These are phyloP conservation scores for Macrobrachium nipponense DNA, from an alignment of 1,140 invertebrate species.

Conservation along the genomic window DNA sequence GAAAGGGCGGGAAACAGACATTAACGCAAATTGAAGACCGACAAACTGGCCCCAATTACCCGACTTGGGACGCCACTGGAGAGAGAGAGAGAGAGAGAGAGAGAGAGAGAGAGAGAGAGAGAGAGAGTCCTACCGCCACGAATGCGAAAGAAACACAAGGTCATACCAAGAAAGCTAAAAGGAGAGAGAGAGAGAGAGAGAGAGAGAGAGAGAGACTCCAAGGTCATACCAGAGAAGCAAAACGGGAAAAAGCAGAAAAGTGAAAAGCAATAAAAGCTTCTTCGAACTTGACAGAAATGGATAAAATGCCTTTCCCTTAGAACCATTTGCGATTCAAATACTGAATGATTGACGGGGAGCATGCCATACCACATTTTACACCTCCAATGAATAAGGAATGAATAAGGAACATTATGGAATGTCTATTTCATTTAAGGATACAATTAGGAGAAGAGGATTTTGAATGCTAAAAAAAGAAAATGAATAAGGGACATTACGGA, in stretches of 20 bases:
- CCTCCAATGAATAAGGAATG: too few relatives aligned
- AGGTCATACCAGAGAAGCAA: background rate
- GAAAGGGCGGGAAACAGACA: background rate
- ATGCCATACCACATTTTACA: too few relatives aligned
- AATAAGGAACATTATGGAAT: too few relatives aligned
- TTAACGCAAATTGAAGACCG: background rate
- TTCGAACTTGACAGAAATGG: background rate
- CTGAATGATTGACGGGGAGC: too few relatives aligned
- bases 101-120: conserved; percentile 12
- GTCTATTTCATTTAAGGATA: too few relatives aligned
- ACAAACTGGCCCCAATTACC: background rate
- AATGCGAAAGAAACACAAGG: background rate
- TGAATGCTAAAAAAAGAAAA: too few relatives aligned
- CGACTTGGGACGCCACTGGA: background rate
- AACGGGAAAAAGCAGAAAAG: background rate
- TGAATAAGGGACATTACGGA: too few relatives aligned
- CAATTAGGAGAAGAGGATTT: too few relatives aligned
- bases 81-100: background rate
- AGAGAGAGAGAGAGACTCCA: conserved; percentile 3
- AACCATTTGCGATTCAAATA: too few relatives aligned
- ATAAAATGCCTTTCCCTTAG: background rate
- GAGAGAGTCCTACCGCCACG: background rate
- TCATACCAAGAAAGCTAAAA: background rate
- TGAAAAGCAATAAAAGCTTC: background rate
- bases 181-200: conserved; percentile 22